Evolutionary conservation across 1,140 invertebrate genomes (phyloP), one percentile per base, ranked within the genome.

Genomic region (Ooceraea biroi): DNA sequence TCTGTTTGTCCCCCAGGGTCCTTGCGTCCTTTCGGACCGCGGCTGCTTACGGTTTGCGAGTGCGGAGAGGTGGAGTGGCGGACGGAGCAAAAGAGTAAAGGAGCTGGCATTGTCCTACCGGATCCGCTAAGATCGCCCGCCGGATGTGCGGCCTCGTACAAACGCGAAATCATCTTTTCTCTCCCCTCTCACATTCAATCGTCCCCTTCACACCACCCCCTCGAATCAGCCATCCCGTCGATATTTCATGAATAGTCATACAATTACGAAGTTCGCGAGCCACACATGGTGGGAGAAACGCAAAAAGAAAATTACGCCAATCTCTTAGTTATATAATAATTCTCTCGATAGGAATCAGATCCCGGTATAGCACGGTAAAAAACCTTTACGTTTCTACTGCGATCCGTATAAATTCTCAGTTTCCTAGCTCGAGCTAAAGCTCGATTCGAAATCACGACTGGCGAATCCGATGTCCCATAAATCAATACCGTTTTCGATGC

Each of bases 31-130:
- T 86, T 86, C 69, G 84, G 89, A 91, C 80, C 58, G 52, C 60
- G 83, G 66, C 82, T 41, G 76, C 44, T 85, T 82, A 61, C 58
- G 76, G 12, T 57, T 65, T 73, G 72, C 55, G 60, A 58, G 61
- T 22, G 12, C 14, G 50, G 46, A 22, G 22, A 25, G 25, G 48
- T 19, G 36, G 27, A 65, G 66, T 50, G 27, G 48, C 30, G 17
- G 48, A 60, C 72, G 46, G 25, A 72, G 46, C 36, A 17, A 80
- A 66, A 52, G 68, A 78, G 77, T 85, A 90, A 86, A 87, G 69
- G 85, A 87, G 74, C 80, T 87, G 84, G 82, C 82, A 90, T 90
- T 91, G 87, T 90, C 85, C 87, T 90, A 84, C 71, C 89, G 73
- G 86, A 91, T 89, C 73, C 68, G 83, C 71, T 82, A 82, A 74